phyloP scores from a whole-genome alignment of 2,888 invertebrate genomes.

The Eucriotettix oculatus region DNA sequence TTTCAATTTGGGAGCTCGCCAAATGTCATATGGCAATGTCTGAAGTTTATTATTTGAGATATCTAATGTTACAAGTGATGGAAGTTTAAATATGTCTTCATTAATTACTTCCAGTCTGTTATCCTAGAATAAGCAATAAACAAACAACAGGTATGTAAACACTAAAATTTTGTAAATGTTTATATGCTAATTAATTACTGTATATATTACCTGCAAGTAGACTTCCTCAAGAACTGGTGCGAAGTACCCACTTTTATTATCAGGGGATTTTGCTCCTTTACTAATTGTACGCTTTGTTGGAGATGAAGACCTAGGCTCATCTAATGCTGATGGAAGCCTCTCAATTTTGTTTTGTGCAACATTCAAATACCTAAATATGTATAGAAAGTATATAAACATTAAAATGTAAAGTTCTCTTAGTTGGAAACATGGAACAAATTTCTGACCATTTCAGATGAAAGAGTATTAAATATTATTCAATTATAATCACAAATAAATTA shows the following conservation, averaged over 20 bases:
- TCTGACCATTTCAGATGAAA: too few relatives aligned
- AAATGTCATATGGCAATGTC: slow-evolving; percentile 63
- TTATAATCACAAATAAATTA: too few relatives aligned
- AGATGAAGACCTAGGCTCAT: slow-evolving; percentile 15
- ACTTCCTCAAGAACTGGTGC: slow-evolving; percentile 78
- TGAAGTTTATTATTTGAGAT: slow-evolving; percentile 89
- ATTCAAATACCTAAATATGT: slow-evolving; percentile 57
- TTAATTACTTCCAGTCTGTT: slow-evolving; percentile 74
- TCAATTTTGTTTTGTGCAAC: slow-evolving; percentile 80
- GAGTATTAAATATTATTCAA: too few relatives aligned
- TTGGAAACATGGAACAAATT: too few relatives aligned
- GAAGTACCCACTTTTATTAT: slow-evolving; percentile 30
- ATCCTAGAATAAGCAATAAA: slow-evolving; percentile 35
- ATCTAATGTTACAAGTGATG: slow-evolving; percentile 63
- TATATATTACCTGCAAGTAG: slow-evolving; percentile 51
- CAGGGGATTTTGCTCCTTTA: slow-evolving; percentile 19
- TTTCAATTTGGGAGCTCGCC: slow-evolving; percentile 69
- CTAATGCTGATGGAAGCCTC: slow-evolving; percentile 40
- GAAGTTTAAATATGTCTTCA: slow-evolving; percentile 62
- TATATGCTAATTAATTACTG: not conserved
- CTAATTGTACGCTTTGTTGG: slow-evolving; percentile 18
- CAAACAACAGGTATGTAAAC: not conserved
- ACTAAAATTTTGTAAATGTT: not conserved
- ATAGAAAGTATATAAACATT: too few relatives aligned
- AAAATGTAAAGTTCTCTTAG: too few relatives aligned